Percentiles rank a stretch among this genome's conserved stretches.
These are phyloP conservation scores for Rotaria socialis DNA, from an alignment of 2,888 invertebrate genomes.

Conservation along the genomic window DNA sequence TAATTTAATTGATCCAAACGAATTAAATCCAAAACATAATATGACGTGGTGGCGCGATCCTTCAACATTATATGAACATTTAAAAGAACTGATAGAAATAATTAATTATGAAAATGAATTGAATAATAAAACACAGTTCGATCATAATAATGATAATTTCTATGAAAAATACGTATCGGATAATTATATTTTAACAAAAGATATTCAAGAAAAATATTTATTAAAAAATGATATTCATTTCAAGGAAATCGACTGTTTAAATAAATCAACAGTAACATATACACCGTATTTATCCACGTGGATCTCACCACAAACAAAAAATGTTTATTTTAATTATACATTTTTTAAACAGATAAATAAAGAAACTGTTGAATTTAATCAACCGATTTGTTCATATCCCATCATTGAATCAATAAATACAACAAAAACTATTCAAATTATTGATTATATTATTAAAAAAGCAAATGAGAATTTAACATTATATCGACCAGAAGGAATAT, in stretches of 20 bases:
- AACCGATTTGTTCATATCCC: background rate
- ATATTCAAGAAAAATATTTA: conserved; percentile 8
- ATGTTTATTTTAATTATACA: background rate
- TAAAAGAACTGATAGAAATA: conserved; percentile 27
- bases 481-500: background rate
- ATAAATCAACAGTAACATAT: background rate
- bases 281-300: conserved; percentile 18
- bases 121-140: background rate
- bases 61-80: conserved; percentile 26
- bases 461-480: background rate
- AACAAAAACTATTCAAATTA: background rate
- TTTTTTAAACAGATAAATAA: background rate
- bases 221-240: background rate
- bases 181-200: background rate
- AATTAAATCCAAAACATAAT: background rate
- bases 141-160: background rate
- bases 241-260: background rate
- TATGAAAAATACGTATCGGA: background rate
- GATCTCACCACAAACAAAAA: conserved; percentile 33
- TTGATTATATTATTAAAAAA: background rate
- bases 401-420: background rate
- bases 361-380: background rate
- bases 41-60: conserved; percentile 20
- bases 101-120: background rate
- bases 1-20: background rate